Conservation (phyloP, 2,797 vertebrate species). For the Acrossocheilus fasciatus region DNA sequence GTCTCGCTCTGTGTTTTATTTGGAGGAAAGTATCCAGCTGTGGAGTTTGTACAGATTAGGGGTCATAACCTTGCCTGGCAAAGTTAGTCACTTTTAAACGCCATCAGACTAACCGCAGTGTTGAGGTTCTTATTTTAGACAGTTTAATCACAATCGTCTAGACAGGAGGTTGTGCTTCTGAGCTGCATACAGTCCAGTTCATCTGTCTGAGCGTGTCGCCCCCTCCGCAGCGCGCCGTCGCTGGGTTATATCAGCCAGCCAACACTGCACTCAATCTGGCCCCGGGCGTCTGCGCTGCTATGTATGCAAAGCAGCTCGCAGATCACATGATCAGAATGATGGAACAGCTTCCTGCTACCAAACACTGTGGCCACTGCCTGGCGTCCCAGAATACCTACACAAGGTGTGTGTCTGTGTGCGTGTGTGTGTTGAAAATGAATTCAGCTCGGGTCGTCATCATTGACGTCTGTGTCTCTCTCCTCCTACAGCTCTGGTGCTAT, state of each 20-base stretch:
- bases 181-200: slow-evolving; percentile 34
- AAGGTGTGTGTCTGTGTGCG: slow-evolving; percentile 33
- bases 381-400: slow-evolving; percentile 3
- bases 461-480: slow-evolving; percentile 66
- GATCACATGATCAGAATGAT: slow-evolving; percentile 60
- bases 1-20: not conserved
- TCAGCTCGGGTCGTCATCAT: slow-evolving; percentile 64
- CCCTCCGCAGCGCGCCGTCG: not conserved
- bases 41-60: slow-evolving; percentile 59
- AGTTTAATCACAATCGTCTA: slow-evolving; percentile 67
- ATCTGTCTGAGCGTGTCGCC: slow-evolving; percentile 18
- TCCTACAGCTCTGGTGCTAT: slow-evolving; percentile 73
- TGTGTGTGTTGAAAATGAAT: slow-evolving; percentile 60
- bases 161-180: slow-evolving; percentile 61
- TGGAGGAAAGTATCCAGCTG: slow-evolving; percentile 30
- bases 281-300: slow-evolving; percentile 55
- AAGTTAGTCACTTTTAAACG: slow-evolving; percentile 53
- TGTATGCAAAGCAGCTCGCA: slow-evolving; percentile 66
- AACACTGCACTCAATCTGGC: slow-evolving; percentile 40
- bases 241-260: slow-evolving; percentile 31
- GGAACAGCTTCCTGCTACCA: slow-evolving; percentile 40
- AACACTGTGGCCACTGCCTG: slow-evolving; percentile 35
- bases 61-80: slow-evolving; percentile 68
- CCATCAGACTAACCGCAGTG: slow-evolving; percentile 51
- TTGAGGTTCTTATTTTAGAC: slow-evolving; percentile 62